Conservation (phyloP, 2,113 vertebrate genomes). For the Oenanthe melanoleuca region DNA sequence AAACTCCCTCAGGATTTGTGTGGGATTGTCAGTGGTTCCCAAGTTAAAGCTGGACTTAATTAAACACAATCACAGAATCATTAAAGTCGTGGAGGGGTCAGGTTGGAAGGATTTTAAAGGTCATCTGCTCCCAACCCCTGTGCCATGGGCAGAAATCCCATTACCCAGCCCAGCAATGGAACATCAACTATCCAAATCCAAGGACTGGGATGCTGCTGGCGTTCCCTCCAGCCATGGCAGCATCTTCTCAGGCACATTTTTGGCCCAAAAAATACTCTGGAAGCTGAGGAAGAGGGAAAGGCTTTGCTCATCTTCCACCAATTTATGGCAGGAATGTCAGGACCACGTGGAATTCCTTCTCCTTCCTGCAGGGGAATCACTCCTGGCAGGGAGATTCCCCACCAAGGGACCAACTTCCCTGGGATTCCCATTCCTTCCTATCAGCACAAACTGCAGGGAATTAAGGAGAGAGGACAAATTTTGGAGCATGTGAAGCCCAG, state of each 20-base stretch:
- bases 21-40: accelerated
- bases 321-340: not conserved
- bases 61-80: accelerated
- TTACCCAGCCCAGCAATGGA: not conserved
- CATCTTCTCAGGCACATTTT: not conserved
- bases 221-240: not conserved
- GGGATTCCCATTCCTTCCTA: not conserved
- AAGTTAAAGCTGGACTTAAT: not conserved
- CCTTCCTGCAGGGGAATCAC: not conserved
- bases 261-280: not conserved
- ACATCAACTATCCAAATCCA: too few species aligned
- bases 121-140: not conserved
- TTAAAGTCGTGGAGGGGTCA: accelerated
- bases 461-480: accelerated
- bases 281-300: not conserved
- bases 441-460: too few species aligned
- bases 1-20: accelerated
- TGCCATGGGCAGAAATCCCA: not conserved
- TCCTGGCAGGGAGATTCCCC: not conserved
- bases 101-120: not conserved
- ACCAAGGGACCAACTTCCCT: not conserved
- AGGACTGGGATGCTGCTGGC: not conserved
- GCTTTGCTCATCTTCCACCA: not conserved
- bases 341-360: accelerated
- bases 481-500: accelerated